Percentiles rank a stretch among this genome's conserved stretches.
Evolutionary conservation across 2,797 vertebrate species (phyloP).

Genomic region (Phataginus tricuspis): DNA sequence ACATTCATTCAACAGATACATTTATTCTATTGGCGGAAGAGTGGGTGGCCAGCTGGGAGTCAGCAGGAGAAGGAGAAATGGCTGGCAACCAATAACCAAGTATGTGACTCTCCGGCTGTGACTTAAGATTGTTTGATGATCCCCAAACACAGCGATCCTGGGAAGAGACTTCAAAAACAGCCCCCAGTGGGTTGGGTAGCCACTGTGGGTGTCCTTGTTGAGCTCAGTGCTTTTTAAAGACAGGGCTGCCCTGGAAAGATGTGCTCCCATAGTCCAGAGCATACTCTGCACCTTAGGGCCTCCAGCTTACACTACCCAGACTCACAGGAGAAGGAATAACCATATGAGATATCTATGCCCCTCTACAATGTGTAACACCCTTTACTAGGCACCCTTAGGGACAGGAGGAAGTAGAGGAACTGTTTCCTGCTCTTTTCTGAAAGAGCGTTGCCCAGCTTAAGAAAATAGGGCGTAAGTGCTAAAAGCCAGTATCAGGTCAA

Average conservation of each 20-base stretch:
- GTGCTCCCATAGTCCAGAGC: background rate
- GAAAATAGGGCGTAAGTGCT: background rate
- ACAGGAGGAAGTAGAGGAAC: background rate
- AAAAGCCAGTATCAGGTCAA: background rate
- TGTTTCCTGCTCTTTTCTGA: background rate
- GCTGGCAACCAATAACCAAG: background rate
- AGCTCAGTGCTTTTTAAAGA: background rate
- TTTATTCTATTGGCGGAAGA: background rate
- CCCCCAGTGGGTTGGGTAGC: background rate
- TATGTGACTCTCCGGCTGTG: background rate
- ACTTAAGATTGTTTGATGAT: background rate
- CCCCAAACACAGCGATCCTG: background rate
- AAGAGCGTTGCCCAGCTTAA: background rate
- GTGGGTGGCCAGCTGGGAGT: background rate
- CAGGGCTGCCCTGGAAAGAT: background rate
- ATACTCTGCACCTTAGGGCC: background rate
- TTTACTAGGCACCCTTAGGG: background rate
- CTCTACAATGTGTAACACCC: background rate
- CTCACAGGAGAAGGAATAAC: background rate
- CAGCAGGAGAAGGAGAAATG: background rate
- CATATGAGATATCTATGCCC: background rate
- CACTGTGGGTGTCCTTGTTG: background rate
- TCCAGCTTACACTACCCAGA: background rate
- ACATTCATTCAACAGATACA: background rate
- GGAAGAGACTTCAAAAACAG: background rate